Evolutionary conservation across 2,888 invertebrate genomes (phyloP), one percentile per base, ranked within the genome.

Genomic region (Pharmacophagus antenor): DNA sequence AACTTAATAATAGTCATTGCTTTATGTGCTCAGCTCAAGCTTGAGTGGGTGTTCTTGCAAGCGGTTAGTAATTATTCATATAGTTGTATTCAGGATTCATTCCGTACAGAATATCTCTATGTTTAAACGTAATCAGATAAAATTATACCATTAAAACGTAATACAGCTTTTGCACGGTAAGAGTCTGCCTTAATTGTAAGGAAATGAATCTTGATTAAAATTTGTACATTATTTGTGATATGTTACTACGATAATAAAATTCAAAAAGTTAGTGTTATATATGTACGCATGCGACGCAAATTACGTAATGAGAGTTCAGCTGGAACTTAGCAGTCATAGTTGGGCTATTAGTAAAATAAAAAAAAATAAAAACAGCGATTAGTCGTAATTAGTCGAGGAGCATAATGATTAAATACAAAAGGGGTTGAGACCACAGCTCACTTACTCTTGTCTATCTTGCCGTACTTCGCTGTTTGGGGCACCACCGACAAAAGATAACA

Each of bases 401-500:
- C 81, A 76, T 76, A 56, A 84, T 84, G 77, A 83, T 83, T 84
- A 82, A 80, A 79, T 77, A 78, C 78, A 82, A 81, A 84, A 82
- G 77, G 82, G 77, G 76, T 88, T 85, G 90, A 90, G 90, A 90
- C 90, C 90, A 90, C 90, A 90, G 85, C 89, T 90, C 88, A 90
- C 90, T 90, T 90, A 90, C 90, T 88, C 83, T 77, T 79, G 77
- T 87, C 79, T 82, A 88, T 78, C 77, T 82, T 85, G 85, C 87
- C 85, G 88, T 83, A 84, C 86, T 78, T 82, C 88, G 88, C 89
- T 90, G 90, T 89, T 85, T 87, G 84, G 83, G 82, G 85, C 90
- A 88, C 90, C 90, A 90, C 90, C 90, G 90, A 90, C 90, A 90
- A 90, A 88, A 90, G 86, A 90, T 78, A 89, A 90, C 76, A 85